Base-by-base conservation (phyloP, 35 echinoderm and acorn worm species). In the Lytechinus pictus region DNA sequence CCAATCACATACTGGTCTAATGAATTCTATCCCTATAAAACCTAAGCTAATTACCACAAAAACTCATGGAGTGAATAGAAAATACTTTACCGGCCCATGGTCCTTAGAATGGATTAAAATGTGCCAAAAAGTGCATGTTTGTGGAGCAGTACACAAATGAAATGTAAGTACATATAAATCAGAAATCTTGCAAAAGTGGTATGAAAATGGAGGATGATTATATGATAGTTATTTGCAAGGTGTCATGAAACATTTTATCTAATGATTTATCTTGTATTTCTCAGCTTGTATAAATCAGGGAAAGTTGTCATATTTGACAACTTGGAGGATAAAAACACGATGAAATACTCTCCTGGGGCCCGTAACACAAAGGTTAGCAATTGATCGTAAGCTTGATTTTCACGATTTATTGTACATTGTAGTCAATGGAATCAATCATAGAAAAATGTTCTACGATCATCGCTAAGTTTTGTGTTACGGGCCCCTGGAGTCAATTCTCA, bases 131-230 rank as follows among this genome's bases (percentile, higher is more conserved):
- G 88, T 90, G 88, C 29, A 54, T 51, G 28, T 90, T 52, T 90
- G 28, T 90, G 10, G 28, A 90, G 88, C 88, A 90, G 27, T 90
- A 54, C 52, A 90, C 28, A 90, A 90, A 90, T 90, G 9, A 79
- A 79, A 79, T 79, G 66, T 79, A 79, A 79, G 66, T 79, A 24
- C n/a, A 44, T 44, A 44, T 44, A 44, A 1, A 44, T 44, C 33
- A 44, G 33, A 44, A 44, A 44, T 44, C 33, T 44, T 44, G 33
- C 33, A 44, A 44, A 79, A 24, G 8, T 24, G 16, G 4, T 24
- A n/a, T 24, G 21, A 27, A 79, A 24, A 79, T 24, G 0, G 8
- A 79, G 21, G 12, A 24, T 7, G 55, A 71, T 71, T 4, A 71
- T 19, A 71, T 71, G 14, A 19, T 71, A 21, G 66, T 24, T 24